Base-by-base conservation (phyloP, 2,797 vertebrate species). In the Caiman crocodilus region DNA sequence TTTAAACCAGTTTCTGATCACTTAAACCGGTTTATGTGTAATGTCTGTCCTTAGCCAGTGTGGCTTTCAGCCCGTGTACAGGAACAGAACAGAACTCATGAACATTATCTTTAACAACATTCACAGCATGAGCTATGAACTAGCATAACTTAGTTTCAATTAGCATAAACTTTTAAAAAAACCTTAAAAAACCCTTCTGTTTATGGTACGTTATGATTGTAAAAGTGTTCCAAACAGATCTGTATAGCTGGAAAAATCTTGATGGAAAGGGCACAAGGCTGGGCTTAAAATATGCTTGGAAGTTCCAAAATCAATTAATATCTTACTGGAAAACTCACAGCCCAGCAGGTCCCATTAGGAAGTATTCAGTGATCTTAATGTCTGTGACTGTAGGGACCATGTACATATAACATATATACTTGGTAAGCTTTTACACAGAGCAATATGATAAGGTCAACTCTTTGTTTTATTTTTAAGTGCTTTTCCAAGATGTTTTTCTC, bases 331-430 rank as follows among this genome's bases (percentile, higher is more conserved):
- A 93, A 95, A 85, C 90, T 91, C 95, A 94, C 93, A 94, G 89
- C 92, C 92, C 85, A 79, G 94, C 84, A 88, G 20, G 90, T 79
- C 85, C 94, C 83, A 96, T 89, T 94, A 94, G 90, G 91, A 94
- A 83, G 76, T 82, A 90, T 82, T 87, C 83, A 56, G 91, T 75
- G 85, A 90, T 93, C 88, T 96, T 79, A 67, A 83, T 90, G 85
- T 93, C 91, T 90, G 61, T 91, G 96, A 91, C 94, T 7, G 16
- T 55, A 73, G 94, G 84, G 90, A 91, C 87, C 89, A 90, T 89
- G 97, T 97, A 92, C 96, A 95, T 89, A 95, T 90, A 96, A 92
- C 96, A 95, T 89, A 95, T 90, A 96, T 96, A 97, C 87, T 96
- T 96, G 80, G 95, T 93, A 90, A 94, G 89, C 81, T 76, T 80